These are phyloP conservation scores for Leptinotarsa undecemlineata DNA, from an alignment of 1,140 invertebrate genomes.

Conservation along the genomic window DNA sequence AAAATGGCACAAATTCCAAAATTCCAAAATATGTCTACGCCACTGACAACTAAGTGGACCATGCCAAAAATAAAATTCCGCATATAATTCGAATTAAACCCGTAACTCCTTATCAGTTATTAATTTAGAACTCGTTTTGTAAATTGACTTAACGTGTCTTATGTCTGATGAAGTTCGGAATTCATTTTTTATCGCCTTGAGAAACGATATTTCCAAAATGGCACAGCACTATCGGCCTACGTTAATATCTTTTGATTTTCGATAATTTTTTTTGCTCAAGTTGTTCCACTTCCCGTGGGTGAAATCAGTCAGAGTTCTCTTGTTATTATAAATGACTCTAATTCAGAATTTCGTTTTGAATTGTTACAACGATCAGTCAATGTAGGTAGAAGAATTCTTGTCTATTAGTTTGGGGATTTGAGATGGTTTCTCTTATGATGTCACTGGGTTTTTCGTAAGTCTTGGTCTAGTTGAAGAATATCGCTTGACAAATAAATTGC, in stretches of 20 bases:
- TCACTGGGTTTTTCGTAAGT: neutral
- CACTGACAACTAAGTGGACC: neutral
- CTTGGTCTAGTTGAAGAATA: too few species aligned
- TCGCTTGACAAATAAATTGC: too few species aligned
- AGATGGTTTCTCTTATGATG: neutral
- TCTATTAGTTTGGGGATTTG: neutral
- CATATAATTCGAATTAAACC: neutral
- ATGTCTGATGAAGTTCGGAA: neutral
- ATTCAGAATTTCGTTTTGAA: neutral
- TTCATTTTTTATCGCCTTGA: neutral
- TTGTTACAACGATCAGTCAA: neutral
- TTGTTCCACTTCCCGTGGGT: neutral
- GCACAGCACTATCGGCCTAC: neutral
- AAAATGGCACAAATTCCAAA: too few species aligned
- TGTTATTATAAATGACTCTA: slow-evolving; percentile 1
- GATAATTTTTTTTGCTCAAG: neutral
- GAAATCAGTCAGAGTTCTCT: neutral
- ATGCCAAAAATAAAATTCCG: neutral
- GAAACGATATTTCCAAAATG: neutral
- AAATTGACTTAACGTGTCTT: slow-evolving; percentile 1
- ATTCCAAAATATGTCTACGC: neutral
- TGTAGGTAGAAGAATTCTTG: neutral
- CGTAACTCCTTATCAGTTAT: neutral
- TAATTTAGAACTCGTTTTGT: slow-evolving; percentile 1
- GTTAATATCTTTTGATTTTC: neutral